These are phyloP conservation scores for Sebastes itinus DNA, from an alignment of 2,797 vertebrate species.

Conservation along the genomic window DNA sequence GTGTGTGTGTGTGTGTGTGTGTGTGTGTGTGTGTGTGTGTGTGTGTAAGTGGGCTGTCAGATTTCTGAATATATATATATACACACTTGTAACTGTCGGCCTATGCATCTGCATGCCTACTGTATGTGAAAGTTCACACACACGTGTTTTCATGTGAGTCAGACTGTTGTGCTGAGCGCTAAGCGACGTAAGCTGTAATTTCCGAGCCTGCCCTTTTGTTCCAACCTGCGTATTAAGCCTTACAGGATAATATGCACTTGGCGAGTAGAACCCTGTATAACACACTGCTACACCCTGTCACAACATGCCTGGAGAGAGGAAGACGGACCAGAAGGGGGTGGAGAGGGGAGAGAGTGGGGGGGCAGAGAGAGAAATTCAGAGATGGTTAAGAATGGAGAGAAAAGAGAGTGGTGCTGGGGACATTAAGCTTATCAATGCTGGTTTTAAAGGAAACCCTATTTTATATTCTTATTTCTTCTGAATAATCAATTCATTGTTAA, in stretches of 20 bases:
- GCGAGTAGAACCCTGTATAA: slow-evolving; percentile 83
- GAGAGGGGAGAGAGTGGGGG: neutral
- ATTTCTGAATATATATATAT: slow-evolving; percentile 2
- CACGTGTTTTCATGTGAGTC: slow-evolving; percentile 66
- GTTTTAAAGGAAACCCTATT: neutral
- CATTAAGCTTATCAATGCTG: slow-evolving; percentile 19
- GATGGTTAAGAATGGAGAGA: slow-evolving; percentile 57
- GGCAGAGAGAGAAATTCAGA: slow-evolving; percentile 44
- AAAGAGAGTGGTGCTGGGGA: slow-evolving; percentile 19
- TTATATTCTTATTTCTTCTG: neutral
- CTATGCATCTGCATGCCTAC: slow-evolving; percentile 18
- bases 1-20: neutral
- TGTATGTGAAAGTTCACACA: slow-evolving; percentile 58
- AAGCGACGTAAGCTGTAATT: slow-evolving; percentile 83
- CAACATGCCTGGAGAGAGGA: slow-evolving; percentile 81
- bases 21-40: neutral
- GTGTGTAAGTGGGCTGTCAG: neutral
- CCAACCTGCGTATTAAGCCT: slow-evolving; percentile 86
- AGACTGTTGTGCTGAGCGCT: slow-evolving; percentile 77
- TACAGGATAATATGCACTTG: slow-evolving; percentile 89
- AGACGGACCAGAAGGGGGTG: slow-evolving; percentile 49
- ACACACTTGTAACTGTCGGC: neutral
- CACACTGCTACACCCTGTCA: slow-evolving; percentile 83
- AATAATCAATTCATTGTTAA: neutral
- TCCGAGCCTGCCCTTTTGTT: slow-evolving; percentile 83